phyloP scores from a whole-genome alignment of 2,797 vertebrate species.

The Poecilia velifera region DNA sequence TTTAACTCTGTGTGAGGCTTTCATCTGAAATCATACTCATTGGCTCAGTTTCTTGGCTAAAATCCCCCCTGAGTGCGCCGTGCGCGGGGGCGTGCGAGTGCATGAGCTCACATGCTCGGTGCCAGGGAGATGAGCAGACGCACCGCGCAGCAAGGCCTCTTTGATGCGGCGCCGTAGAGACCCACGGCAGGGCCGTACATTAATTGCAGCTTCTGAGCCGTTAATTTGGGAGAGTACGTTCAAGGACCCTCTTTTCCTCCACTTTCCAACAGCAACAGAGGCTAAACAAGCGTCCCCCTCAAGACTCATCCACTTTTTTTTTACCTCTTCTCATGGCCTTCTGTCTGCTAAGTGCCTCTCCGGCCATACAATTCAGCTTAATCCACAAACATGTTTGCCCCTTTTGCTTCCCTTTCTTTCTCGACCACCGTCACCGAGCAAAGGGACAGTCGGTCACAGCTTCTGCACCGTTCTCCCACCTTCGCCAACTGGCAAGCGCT shows the following conservation, averaged over 20 bases:
- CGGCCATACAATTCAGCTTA: conserved; percentile 34
- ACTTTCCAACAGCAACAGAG: conserved; percentile 56
- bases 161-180: conserved; percentile 66
- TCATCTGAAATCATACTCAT: conserved; percentile 56
- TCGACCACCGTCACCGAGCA: conserved; percentile 11
- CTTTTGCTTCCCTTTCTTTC: conserved; percentile 7
- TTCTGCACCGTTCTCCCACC: conserved; percentile 38
- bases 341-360: conserved; percentile 12
- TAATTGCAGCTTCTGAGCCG: conserved; percentile 73
- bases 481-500: conserved; percentile 38
- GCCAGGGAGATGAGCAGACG: conserved; percentile 65
- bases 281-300: conserved; percentile 53
- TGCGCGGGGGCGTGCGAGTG: conserved; percentile 16
- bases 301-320: conserved; percentile 40
- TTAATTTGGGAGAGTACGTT: conserved; percentile 67
- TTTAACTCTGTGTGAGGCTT: conserved; percentile 45
- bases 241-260: conserved; percentile 63
- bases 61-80: conserved; percentile 36
- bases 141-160: conserved; percentile 70
- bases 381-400: conserved; percentile 25
- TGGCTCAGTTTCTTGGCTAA: conserved; percentile 62
- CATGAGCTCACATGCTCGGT: conserved; percentile 34
- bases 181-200: conserved; percentile 67
- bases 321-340: conserved; percentile 15
- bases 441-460: conserved; percentile 44